Percentiles rank a stretch among this genome's conserved stretches.
Conservation (phyloP, 2,888 invertebrate genomes). For the Pachymerium ferrugineum region DNA sequence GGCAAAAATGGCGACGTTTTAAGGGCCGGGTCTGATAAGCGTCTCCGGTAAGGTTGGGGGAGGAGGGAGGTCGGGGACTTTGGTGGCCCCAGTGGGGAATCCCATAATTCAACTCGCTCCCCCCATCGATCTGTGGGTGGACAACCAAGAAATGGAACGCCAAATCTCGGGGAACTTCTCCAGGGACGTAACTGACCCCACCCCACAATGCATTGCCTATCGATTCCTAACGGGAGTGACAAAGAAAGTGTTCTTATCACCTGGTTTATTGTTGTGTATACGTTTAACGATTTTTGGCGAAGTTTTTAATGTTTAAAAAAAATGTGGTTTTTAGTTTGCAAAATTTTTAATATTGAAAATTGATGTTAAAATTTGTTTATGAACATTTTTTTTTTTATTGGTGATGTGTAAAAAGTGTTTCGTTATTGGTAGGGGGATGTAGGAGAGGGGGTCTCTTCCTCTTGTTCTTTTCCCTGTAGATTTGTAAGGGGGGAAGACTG, state of each 20-base stretch:
- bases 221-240: background rate
- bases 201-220: background rate
- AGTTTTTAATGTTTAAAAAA: background rate
- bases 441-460: too few relatives aligned
- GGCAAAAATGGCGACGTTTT: background rate
- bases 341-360: too few relatives aligned
- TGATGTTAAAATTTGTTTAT: too few relatives aligned
- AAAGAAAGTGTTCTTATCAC: background rate
- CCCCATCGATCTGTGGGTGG: constrained; percentile 5
- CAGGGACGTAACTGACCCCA: background rate
- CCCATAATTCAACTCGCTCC: background rate
- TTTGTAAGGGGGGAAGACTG: background rate
- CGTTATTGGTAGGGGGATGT: too few relatives aligned
- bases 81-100: background rate
- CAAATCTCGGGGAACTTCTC: background rate
- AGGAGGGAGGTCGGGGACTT: background rate
- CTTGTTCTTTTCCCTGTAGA: background rate
- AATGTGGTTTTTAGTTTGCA: too few relatives aligned
- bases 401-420: too few relatives aligned
- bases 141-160: constrained; percentile 8
- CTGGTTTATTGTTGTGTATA: too few relatives aligned
- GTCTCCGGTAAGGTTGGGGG: background rate
- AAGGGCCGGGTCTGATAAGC: background rate
- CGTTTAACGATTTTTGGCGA: background rate
- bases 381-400: too few relatives aligned